Conservation (phyloP, 2,113 vertebrate species). For the Paradoxurus hermaphroditus region DNA sequence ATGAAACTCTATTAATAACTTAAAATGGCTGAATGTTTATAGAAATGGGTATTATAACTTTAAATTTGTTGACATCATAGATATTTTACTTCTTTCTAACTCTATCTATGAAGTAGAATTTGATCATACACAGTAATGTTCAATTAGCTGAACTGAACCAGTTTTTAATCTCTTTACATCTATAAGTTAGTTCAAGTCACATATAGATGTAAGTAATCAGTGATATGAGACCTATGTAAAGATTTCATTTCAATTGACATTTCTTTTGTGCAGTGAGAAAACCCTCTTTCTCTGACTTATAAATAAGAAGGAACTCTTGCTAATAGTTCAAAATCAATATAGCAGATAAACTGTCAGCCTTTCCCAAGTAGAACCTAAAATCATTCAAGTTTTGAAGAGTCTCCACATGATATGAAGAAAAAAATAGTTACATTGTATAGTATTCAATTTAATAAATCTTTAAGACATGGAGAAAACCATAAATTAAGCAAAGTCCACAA, state of each 20-base stretch:
- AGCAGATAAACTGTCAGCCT: not conserved
- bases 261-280: not conserved
- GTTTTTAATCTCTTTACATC: not conserved
- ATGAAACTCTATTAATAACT: not conserved
- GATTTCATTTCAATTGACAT: not conserved
- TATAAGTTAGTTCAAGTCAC: not conserved
- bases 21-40: not conserved
- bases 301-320: not conserved
- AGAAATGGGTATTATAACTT: not conserved
- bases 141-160: not conserved
- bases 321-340: not conserved
- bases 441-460: not conserved
- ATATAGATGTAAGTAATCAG: not conserved
- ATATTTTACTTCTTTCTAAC: not conserved
- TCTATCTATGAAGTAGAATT: not conserved
- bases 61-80: not conserved
- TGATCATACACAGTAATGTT: not conserved
- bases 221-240: not conserved
- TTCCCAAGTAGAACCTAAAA: not conserved
- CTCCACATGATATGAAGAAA: not conserved
- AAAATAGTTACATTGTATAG: not conserved
- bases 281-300: not conserved
- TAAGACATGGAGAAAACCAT: not conserved
- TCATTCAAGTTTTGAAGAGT: not conserved
- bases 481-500: not conserved